Conservation (phyloP, 2,888 invertebrate genomes). For the Pristionchus japonicus region DNA sequence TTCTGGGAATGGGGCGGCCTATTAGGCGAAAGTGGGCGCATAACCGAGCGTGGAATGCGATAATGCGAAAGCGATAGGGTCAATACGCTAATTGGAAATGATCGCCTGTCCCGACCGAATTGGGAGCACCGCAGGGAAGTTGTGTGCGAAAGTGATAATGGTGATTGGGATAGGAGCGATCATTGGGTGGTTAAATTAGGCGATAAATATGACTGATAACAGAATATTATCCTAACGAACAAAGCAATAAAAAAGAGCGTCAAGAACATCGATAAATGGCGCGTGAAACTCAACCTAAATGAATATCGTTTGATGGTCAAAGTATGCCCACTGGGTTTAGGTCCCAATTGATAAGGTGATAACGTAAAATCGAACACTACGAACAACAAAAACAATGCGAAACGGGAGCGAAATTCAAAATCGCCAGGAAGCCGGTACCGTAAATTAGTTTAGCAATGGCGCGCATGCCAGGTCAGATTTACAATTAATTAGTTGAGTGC, state of each 20-base stretch:
- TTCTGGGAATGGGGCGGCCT: not conserved
- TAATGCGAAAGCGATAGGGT: conserved; percentile 20
- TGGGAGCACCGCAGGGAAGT: not conserved
- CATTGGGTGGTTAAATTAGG: not conserved
- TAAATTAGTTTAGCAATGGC: not conserved
- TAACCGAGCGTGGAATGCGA: not conserved
- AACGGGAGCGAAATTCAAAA: conserved; percentile 34
- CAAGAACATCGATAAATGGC: not conserved
- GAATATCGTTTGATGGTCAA: not conserved
- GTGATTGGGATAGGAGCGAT: not conserved
- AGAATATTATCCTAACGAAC: not conserved
- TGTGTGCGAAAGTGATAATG: not conserved
- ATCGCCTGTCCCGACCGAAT: not conserved
- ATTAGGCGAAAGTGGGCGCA: conserved; percentile 13
- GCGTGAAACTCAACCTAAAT: not conserved
- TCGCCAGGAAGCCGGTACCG: not conserved
- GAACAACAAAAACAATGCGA: not conserved
- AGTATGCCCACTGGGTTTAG: not conserved
- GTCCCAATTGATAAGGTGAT: not conserved
- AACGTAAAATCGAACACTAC: not conserved
- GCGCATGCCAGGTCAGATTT: conserved; percentile 4
- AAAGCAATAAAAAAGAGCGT: not conserved
- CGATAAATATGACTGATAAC: not conserved
- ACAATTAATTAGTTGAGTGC: not conserved
- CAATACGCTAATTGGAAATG: conserved; percentile 39